These are phyloP conservation scores for Aramus guarauna DNA, from an alignment of 2,113 vertebrate species.

Conservation along the genomic window DNA sequence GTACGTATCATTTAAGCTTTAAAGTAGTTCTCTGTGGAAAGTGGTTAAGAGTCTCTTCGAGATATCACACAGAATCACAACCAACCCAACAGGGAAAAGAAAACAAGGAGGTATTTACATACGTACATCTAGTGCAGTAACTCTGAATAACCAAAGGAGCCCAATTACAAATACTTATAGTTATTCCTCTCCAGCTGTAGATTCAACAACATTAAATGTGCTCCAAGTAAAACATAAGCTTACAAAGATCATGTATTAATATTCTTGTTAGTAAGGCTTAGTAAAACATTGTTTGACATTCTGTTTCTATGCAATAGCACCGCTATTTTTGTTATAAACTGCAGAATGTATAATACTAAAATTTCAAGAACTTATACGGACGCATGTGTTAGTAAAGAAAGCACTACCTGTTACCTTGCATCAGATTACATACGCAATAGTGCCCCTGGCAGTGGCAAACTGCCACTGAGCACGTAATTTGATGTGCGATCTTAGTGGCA, in stretches of 20 bases:
- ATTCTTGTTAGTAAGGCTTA: not conserved
- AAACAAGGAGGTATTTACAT: not conserved
- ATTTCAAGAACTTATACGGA: not conserved
- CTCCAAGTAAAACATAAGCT: not conserved
- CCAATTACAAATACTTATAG: not conserved
- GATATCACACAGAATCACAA: not conserved
- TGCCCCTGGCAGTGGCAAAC: not conserved
- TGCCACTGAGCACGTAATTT: not conserved
- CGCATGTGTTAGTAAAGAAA: not conserved
- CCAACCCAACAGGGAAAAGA: not conserved
- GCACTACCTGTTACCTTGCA: not conserved
- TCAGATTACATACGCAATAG: not conserved
- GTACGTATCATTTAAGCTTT: not conserved
- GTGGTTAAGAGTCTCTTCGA: not conserved
- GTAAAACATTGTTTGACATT: not conserved
- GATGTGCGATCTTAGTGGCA: not conserved
- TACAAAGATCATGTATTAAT: not conserved
- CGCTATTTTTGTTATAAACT: not conserved
- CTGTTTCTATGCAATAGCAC: not conserved
- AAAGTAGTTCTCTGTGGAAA: not conserved
- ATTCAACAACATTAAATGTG: not conserved
- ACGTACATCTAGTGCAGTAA: not conserved
- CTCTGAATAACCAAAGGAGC: not conserved
- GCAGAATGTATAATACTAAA: not conserved
- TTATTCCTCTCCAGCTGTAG: not conserved